Evolutionary conservation across 2,888 invertebrate species (phyloP).

Genomic region (Isotomurus palustris): DNA sequence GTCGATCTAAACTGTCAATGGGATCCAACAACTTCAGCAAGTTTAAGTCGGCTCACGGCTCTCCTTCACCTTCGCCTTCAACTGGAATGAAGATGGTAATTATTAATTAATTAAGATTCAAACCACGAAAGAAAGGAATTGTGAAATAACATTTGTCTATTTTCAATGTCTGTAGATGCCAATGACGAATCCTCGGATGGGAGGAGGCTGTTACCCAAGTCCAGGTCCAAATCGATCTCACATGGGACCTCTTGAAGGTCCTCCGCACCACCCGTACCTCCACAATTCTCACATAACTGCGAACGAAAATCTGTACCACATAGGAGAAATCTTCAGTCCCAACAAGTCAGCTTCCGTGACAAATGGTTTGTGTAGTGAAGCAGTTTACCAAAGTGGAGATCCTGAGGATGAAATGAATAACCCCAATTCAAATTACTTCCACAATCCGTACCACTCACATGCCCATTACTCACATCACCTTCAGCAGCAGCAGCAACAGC

Average conservation of each 20-base stretch:
- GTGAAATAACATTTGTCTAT: neutral
- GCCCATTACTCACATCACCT: too few relatives aligned
- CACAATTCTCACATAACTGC: constrained; percentile 41
- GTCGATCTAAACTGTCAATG: constrained; percentile 46
- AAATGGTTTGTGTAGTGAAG: constrained; percentile 44
- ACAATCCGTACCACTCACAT: too few relatives aligned
- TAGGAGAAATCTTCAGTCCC: constrained; percentile 45
- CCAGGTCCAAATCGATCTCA: constrained; percentile 46
- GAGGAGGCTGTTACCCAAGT: constrained; percentile 45
- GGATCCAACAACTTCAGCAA: constrained; percentile 46
- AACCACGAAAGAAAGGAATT: neutral
- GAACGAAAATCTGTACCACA: constrained; percentile 46
- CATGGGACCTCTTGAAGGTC: constrained; percentile 42
- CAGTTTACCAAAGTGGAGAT: constrained; percentile 46
- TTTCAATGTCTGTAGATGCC: constrained; percentile 44
- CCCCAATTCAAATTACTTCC: constrained; percentile 22
- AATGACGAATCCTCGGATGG: constrained; percentile 41
- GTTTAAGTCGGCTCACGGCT: constrained; percentile 46
- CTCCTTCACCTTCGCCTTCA: constrained; percentile 46
- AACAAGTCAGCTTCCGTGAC: constrained; percentile 44
- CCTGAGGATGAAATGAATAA: constrained; percentile 44
- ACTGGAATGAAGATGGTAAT: constrained; percentile 45
- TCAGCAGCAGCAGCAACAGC: constrained; percentile 19
- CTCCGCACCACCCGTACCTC: constrained; percentile 36
- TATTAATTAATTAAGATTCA: neutral